phyloP scores from a whole-genome alignment of 2,888 invertebrate genomes.

The Meandrusa payeni region DNA sequence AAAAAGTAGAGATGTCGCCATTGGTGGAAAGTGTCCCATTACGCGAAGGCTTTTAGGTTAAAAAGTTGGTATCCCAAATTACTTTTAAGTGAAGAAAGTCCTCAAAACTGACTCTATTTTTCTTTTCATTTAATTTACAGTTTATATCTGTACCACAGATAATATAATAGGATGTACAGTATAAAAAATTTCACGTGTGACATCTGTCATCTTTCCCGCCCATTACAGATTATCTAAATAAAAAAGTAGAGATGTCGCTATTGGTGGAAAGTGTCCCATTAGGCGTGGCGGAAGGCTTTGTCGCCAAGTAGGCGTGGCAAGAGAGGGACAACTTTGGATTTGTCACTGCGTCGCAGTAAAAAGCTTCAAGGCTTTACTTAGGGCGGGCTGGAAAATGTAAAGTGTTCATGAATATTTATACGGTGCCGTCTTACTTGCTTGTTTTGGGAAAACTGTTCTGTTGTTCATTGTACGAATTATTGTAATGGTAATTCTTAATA shows the following conservation, averaged over 20 bases:
- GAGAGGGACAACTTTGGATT: slow-evolving; percentile 50
- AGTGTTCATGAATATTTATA: slow-evolving; percentile 19
- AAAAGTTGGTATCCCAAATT: too few relatives aligned
- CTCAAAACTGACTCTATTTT: too few relatives aligned
- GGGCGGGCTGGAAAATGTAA: slow-evolving; percentile 25
- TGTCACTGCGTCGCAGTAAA: slow-evolving; percentile 68
- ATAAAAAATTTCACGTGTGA: neutral
- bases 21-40: slow-evolving; percentile 73
- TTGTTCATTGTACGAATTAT: neutral
- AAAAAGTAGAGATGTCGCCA: slow-evolving; percentile 34
- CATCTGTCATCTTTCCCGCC: slow-evolving; percentile 11
- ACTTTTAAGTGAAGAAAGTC: too few relatives aligned
- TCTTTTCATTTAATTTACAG: too few relatives aligned
- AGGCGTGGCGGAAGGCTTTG: slow-evolving; percentile 69
- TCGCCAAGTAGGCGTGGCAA: slow-evolving; percentile 75
- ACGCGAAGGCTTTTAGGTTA: slow-evolving; percentile 67
- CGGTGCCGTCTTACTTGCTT: neutral
- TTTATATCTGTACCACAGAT: too few relatives aligned
- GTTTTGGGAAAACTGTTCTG: neutral
- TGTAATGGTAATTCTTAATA: neutral
- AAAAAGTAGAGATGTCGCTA: slow-evolving; percentile 45
- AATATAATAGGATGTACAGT: too few relatives aligned
- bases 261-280: slow-evolving; percentile 73
- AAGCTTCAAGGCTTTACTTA: slow-evolving; percentile 46
- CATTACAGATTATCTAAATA: slow-evolving; percentile 29